A percentile compares a stretch with the other conserved stretches of the same genome.
phyloP scores from a whole-genome alignment of 2,797 vertebrate genomes.

The Syngnathus rostellatus region DNA sequence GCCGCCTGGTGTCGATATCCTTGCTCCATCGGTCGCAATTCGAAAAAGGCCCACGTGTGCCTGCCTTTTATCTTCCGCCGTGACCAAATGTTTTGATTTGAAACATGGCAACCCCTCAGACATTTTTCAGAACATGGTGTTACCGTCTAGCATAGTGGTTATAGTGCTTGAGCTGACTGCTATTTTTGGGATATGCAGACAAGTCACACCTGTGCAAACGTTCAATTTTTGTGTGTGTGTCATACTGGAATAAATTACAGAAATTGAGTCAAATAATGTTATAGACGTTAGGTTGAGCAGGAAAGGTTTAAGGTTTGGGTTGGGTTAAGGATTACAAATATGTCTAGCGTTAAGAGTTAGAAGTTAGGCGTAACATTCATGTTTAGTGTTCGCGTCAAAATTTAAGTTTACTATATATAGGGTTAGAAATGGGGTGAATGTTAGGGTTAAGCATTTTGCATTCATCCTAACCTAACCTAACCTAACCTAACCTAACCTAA shows the following conservation, averaged over 20 bases:
- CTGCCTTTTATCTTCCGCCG: conserved; percentile 16
- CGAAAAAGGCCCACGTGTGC: conserved; percentile 24
- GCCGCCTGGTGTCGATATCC: conserved; percentile 46
- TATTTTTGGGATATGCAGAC: conserved; percentile 4
- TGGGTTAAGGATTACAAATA: neutral
- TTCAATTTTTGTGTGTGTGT: neutral
- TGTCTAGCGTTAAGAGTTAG: conserved; percentile 1
- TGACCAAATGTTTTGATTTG: conserved; percentile 36
- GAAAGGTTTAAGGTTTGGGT: neutral
- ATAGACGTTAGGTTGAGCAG: too few relatives aligned
- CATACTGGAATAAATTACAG: neutral
- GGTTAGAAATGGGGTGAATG: too few relatives aligned
- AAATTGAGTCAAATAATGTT: neutral
- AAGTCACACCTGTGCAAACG: neutral
- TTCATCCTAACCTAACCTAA: too few relatives aligned
- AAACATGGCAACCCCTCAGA: conserved; percentile 42
- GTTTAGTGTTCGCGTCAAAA: too few relatives aligned
- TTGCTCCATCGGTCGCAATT: conserved; percentile 23
- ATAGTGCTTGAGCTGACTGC: conserved; percentile 18
- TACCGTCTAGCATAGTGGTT: neutral
- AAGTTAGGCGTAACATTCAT: too few relatives aligned
- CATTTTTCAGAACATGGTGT: conserved; percentile 19
- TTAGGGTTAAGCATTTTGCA: too few relatives aligned
- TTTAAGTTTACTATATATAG: too few relatives aligned
- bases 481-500: too few relatives aligned